A percentile compares a stretch with the other conserved stretches of the same genome.
Conservation (phyloP, 2,888 invertebrate species). For the Xylota segnis region DNA sequence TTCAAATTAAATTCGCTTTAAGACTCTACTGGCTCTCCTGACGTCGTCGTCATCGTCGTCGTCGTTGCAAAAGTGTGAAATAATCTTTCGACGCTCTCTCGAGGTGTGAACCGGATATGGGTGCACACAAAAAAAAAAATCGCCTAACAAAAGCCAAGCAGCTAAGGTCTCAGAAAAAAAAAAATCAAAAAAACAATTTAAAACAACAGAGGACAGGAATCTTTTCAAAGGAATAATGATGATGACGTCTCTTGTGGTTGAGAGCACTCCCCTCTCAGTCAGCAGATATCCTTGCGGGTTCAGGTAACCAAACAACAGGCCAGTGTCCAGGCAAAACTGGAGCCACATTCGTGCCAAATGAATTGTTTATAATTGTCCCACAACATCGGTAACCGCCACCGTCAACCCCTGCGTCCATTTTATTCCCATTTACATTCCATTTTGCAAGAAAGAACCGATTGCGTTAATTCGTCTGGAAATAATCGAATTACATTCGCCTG, state of each 20-base stretch:
- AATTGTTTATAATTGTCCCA: constrained; percentile 76
- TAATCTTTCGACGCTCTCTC: constrained; percentile 52
- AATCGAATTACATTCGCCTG: constrained; percentile 75
- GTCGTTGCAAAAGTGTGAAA: constrained; percentile 66
- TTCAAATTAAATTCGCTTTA: constrained; percentile 68
- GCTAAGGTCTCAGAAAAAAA: constrained; percentile 24
- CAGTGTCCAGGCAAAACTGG: constrained; percentile 26
- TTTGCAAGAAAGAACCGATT: constrained; percentile 75
- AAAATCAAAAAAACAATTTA: background rate
- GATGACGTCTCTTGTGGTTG: constrained; percentile 75
- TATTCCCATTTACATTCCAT: constrained; percentile 72
- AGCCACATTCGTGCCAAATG: constrained; percentile 75
- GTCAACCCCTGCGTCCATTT: constrained; percentile 45
- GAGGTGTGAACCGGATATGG: constrained; percentile 76
- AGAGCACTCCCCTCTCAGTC: constrained; percentile 46
- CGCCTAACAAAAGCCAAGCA: constrained; percentile 60
- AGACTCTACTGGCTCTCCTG: constrained; percentile 17
- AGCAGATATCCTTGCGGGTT: constrained; percentile 57
- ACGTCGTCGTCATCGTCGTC: constrained; percentile 34
- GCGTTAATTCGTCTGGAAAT: constrained; percentile 73
- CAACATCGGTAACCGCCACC: constrained; percentile 51
- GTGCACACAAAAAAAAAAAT: constrained; percentile 60
- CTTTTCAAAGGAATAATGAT: constrained; percentile 64
- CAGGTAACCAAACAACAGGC: constrained; percentile 59
- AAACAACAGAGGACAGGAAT: constrained; percentile 26